Percentiles rank a stretch among this genome's conserved stretches.
Conservation (phyloP, 2,113 vertebrate genomes). For the Atlantisia rogersi region DNA sequence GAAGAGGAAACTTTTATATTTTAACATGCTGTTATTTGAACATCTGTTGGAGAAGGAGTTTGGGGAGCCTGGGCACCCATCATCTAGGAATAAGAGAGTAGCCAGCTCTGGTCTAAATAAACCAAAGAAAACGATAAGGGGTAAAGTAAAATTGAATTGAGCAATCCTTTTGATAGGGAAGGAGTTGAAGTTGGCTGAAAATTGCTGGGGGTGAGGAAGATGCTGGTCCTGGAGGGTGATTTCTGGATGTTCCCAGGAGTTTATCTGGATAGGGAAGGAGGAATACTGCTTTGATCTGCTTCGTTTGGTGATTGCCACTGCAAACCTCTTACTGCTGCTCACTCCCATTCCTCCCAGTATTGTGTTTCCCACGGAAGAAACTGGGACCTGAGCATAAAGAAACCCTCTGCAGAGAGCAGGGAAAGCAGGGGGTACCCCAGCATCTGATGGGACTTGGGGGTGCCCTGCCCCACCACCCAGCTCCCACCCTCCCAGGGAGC, state of each 20-base stretch:
- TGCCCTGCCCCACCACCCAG: neutral
- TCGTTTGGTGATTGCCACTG: fast-evolving
- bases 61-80: neutral
- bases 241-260: neutral
- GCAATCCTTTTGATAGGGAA: neutral
- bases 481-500: neutral
- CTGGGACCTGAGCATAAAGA: neutral
- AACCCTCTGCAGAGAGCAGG: neutral
- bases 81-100: neutral
- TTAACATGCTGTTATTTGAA: neutral
- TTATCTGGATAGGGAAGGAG: neutral
- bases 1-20: neutral
- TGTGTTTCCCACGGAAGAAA: neutral
- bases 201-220: neutral
- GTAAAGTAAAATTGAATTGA: neutral
- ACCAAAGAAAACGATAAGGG: neutral
- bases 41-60: neutral
- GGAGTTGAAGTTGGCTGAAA: neutral
- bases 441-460: fast-evolving
- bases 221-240: neutral
- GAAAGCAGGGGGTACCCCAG: neutral
- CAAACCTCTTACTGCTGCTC: neutral
- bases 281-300: neutral
- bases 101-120: neutral
- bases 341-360: fast-evolving